These are phyloP conservation scores for Ormyrus rosae DNA, from an alignment of 2,888 invertebrate genomes.

Conservation along the genomic window DNA sequence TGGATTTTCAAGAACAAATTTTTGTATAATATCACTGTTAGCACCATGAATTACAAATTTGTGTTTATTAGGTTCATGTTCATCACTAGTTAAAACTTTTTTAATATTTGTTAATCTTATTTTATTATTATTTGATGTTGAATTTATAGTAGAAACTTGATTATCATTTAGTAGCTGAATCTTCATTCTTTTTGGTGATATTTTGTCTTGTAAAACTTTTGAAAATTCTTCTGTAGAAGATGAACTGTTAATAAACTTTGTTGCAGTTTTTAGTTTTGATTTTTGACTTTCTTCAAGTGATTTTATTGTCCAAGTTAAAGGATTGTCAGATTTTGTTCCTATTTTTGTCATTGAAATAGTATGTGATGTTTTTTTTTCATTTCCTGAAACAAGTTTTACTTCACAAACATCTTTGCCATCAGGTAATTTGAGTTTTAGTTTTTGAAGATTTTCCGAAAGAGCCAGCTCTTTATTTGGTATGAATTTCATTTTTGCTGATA, in stretches of 20 bases:
- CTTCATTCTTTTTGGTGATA: not conserved
- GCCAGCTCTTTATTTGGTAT: constrained; percentile 50
- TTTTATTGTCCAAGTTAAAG: constrained; percentile 8
- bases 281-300: constrained; percentile 10
- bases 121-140: not conserved
- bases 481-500: constrained; percentile 50
- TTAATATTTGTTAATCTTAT: not conserved
- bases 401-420: constrained; percentile 69
- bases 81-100: not conserved
- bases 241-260: constrained; percentile 11
- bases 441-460: constrained; percentile 59
- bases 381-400: constrained; percentile 61
- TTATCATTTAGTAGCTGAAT: constrained; percentile 15
- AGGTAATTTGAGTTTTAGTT: constrained; percentile 64
- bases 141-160: not conserved
- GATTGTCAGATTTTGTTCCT: constrained; percentile 8
- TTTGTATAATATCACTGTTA: too few species aligned
- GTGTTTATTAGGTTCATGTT: constrained; percentile 6
- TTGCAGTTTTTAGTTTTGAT: constrained; percentile 27
- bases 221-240: not conserved
- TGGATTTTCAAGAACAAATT: too few species aligned
- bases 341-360: constrained; percentile 57
- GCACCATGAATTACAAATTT: not conserved
- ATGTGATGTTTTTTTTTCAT: constrained; percentile 54
- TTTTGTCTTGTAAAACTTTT: not conserved